Conservation (phyloP, 2,888 invertebrate species). For the Antheraea assamensis region DNA sequence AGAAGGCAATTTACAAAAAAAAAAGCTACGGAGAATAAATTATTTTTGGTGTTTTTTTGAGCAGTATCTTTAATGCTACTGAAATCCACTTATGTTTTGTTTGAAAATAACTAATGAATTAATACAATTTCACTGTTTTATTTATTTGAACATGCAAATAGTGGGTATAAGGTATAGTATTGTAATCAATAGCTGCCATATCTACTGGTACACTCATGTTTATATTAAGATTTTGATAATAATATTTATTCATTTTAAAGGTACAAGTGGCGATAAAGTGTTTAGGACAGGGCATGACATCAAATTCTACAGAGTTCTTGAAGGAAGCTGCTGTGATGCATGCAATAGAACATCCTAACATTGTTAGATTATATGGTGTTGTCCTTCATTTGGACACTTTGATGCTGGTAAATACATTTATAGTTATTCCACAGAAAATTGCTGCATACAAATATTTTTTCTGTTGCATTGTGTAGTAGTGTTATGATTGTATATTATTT, state of each 20-base stretch:
- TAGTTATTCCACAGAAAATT: no score
- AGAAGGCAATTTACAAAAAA: no score
- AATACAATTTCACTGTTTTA: no score
- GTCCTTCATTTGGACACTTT: conserved; percentile 95
- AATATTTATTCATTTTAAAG: conserved; percentile 66
- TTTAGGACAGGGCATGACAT: conserved; percentile 96
- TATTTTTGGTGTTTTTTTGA: no score
- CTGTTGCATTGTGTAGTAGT: no score
- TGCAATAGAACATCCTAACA: conserved; percentile 97
- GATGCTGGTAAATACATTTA: conserved; percentile 79
- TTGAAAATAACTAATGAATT: no score
- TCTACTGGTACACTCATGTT: neutral
- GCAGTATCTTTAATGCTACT: no score
- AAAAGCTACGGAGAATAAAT: no score
- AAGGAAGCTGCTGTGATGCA: conserved; percentile 99
- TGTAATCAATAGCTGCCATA: neutral
- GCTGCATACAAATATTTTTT: no score
- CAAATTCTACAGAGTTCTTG: conserved; percentile 97
- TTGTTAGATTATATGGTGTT: conserved; percentile 98
- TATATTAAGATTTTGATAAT: neutral
- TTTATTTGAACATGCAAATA: neutral
- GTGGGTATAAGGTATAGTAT: neutral
- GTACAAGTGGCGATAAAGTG: conserved; percentile 99
- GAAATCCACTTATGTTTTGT: no score
- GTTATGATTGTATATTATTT: no score